Evolutionary conservation across 2,113 vertebrate genomes (phyloP).

Genomic region (Camelus dromedarius): DNA sequence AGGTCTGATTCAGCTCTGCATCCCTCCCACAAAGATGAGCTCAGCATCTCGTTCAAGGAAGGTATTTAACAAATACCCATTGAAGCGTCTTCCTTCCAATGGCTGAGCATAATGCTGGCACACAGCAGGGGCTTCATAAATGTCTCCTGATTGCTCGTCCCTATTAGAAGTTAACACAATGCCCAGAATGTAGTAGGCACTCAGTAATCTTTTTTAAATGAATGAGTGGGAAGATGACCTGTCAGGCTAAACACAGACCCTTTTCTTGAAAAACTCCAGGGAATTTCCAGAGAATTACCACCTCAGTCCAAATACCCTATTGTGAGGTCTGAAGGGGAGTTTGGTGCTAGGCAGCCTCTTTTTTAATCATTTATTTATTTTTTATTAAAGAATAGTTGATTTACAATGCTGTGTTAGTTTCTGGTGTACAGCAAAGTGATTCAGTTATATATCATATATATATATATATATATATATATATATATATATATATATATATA

Average conservation of each 20-base stretch:
- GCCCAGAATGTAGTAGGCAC: not conserved
- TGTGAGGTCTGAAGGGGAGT: not conserved
- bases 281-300: conserved; percentile 27
- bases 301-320: not conserved
- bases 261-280: not conserved
- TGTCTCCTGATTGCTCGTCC: not conserved
- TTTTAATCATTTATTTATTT: no score
- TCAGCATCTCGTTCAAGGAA: not conserved
- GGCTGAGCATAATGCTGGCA: not conserved
- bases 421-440: no score
- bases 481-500: no score
- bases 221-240: not conserved
- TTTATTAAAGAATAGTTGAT: no score
- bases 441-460: no score
- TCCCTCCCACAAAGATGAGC: not conserved
- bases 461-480: no score
- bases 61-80: not conserved
- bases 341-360: not conserved
- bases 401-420: no score
- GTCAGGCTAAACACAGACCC: not conserved
- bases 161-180: conserved; percentile 11
- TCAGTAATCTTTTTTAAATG: not conserved
- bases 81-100: not conserved
- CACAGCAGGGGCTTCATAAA: not conserved
- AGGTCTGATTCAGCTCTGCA: not conserved